phyloP scores from a whole-genome alignment of 2,888 invertebrate genomes.

The Bursaphelenchus okinawaensis region DNA sequence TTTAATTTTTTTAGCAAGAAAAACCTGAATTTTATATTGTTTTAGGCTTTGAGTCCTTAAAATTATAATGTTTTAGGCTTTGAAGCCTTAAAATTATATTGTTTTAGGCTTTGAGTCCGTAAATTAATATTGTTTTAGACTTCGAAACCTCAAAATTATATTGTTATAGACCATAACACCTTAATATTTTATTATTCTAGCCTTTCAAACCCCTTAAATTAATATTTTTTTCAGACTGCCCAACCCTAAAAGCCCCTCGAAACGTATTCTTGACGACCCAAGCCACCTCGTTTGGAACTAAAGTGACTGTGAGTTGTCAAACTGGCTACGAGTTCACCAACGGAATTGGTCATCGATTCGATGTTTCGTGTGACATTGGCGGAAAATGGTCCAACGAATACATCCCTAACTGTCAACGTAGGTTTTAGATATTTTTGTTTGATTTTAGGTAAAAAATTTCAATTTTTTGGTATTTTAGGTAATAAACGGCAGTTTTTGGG shows the following conservation, averaged over 20 bases:
- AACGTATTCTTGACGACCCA: constrained; percentile 52
- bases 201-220: no score
- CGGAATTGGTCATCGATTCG: constrained; percentile 49
- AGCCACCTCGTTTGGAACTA: constrained; percentile 48
- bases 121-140: no score
- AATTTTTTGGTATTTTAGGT: no score
- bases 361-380: constrained; percentile 49
- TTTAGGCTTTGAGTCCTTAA: no score
- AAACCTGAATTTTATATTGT: no score
- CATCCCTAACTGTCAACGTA: constrained; percentile 57
- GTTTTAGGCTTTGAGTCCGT: no score
- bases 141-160: neutral
- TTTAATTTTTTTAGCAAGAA: no score
- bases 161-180: neutral
- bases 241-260: constrained; percentile 38
- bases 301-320: constrained; percentile 52
- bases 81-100: no score
- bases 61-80: no score
- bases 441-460: neutral
- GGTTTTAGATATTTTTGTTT: constrained; percentile 10
- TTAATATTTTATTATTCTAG: neutral
- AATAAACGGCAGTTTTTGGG: neutral
- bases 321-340: constrained; percentile 54
- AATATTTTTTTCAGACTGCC: constrained; percentile 47
- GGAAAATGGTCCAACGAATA: constrained; percentile 50